Evolutionary conservation across 2,113 vertebrate species (phyloP), one percentile per base, ranked within the genome.

Genomic region (Progne subis): DNA sequence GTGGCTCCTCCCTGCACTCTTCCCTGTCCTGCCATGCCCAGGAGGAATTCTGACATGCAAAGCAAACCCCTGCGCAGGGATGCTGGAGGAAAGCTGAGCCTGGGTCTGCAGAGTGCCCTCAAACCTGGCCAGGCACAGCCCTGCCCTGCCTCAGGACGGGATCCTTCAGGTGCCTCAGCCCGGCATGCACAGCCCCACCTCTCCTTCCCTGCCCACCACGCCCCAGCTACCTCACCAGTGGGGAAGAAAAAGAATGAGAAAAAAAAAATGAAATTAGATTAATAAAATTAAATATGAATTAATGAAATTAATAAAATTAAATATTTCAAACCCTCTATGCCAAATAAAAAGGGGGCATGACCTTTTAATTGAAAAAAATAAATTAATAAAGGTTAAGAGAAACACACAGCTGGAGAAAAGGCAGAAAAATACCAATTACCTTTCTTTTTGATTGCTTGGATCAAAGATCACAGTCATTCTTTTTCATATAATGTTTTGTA

Each of bases 401-500:
- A 97, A 98, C 97, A 97, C 97, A 96, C 97, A 97, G 98, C 97
- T 98, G 97, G 97, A 97, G 97, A 97, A 97, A 98, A 98, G 97
- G 97, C 97, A 96, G 97, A 97, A 98, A 97, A 98, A 98, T 97
- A 89, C 96, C 93, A 85, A 97, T 98, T 98, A 98, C 98, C 98
- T 98, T 98, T 97, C 74, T 98, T 97, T 98, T 96, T 98, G 98
- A 98, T 98, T 98, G 97, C 98, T 98, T 86, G 98, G 97, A 97
- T 98, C 98, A 98, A 98, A 98, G 98, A 98, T 97, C 98, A 98
- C 98, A 98, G 98, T 97, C 98, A 98, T 97, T 98, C 97, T 98
- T 98, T 98, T 97, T 98, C 98, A 98, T 98, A 98, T 98, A 98
- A 98, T 98, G 98, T 98, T 98, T 98, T 98, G 98, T 98, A 98